Evolutionary conservation across 2,888 invertebrate genomes (phyloP).

Genomic region (Scelioninae gen. 2): DNA sequence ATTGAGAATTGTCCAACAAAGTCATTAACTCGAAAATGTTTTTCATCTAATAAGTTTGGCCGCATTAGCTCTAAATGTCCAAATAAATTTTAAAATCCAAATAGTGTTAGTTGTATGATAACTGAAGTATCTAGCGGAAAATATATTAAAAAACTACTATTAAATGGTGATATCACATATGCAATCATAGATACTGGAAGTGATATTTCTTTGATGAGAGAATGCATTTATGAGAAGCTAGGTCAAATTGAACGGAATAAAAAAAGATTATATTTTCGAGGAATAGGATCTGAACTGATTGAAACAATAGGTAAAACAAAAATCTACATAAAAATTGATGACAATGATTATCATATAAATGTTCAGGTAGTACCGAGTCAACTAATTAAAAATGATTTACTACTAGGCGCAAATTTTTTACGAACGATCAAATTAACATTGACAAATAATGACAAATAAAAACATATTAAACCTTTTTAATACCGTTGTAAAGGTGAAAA

Average conservation of each 20-base stretch:
- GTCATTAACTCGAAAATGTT: no score
- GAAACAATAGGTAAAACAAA: background rate
- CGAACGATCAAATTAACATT: background rate
- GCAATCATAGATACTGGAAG: slow-evolving; percentile 7
- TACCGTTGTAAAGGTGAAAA: no score
- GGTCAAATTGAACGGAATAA: no score
- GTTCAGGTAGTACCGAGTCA: background rate
- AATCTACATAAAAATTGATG: background rate
- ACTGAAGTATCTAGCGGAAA: slow-evolving; percentile 1
- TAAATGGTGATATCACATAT: background rate
- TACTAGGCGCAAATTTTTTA: slow-evolving; percentile 6
- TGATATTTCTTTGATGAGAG: slow-evolving; percentile 10
- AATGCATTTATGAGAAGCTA: background rate
- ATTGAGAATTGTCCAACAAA: no score
- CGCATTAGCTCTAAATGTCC: background rate
- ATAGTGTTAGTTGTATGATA: slow-evolving; percentile 3
- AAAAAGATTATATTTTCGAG: slow-evolving; percentile 3
- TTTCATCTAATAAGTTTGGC: background rate
- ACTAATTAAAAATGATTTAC: background rate
- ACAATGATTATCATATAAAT: background rate
- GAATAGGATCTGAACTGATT: slow-evolving; percentile 1
- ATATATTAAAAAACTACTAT: background rate
- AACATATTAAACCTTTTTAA: no score
- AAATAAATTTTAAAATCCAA: background rate
- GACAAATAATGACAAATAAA: slow-evolving; percentile 26